phyloP scores from a whole-genome alignment of 2,113 vertebrate genomes.

The Thamnophis sirtalis region DNA sequence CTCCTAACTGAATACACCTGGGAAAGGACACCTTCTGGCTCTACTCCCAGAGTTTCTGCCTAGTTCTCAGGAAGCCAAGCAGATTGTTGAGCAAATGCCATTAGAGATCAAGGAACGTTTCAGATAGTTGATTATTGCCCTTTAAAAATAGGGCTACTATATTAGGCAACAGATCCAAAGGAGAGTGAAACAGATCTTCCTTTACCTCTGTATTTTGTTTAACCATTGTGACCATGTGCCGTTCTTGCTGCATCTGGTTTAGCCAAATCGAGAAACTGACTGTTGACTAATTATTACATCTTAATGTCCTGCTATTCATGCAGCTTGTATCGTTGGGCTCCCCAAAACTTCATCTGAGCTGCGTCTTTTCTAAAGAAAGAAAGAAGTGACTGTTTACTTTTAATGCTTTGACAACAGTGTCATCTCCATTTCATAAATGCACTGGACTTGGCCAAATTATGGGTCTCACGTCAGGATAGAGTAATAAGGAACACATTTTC shows the following conservation, averaged over 20 bases:
- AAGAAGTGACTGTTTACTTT: constrained; percentile 29
- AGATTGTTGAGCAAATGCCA: constrained; percentile 39
- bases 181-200: background rate
- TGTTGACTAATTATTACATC: background rate
- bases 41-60: constrained; percentile 26
- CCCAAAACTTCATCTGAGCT: constrained; percentile 44
- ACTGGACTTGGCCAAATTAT: background rate
- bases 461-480: background rate
- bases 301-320: constrained; percentile 9
- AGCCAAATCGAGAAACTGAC: constrained; percentile 11
- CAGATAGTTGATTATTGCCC: background rate
- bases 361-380: constrained; percentile 26
- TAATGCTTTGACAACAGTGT: constrained; percentile 18
- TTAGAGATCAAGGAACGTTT: constrained; percentile 1
- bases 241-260: background rate
- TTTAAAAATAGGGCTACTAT: constrained; percentile 21
- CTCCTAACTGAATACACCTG: background rate
- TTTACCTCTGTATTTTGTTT: background rate
- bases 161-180: background rate
- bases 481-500: background rate
- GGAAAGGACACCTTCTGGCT: constrained; percentile 43
- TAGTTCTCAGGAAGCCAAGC: constrained; percentile 15
- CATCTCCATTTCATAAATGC: background rate
- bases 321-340: constrained; percentile 42
- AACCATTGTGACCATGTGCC: constrained; percentile 2